phyloP scores from a whole-genome alignment of 2,113 vertebrate species.

The Origma solitaria region DNA sequence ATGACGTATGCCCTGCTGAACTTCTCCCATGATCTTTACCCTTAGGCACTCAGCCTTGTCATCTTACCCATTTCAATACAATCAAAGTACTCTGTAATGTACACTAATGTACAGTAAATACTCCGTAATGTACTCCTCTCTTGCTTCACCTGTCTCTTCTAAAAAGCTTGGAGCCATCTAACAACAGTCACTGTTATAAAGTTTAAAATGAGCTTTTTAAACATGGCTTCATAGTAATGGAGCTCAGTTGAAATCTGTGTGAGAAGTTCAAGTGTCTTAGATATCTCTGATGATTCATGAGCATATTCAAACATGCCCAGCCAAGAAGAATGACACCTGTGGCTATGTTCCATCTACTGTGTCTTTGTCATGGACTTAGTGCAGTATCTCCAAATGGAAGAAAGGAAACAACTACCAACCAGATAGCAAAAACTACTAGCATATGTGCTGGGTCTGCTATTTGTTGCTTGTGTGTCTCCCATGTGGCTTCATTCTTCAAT shows the following conservation, averaged over 20 bases:
- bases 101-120: neutral
- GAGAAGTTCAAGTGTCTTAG: neutral
- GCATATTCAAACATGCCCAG: neutral
- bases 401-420: neutral
- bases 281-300: neutral
- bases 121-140: neutral
- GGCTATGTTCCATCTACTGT: neutral
- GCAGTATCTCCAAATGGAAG: neutral
- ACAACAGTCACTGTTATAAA: neutral
- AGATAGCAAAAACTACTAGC: neutral
- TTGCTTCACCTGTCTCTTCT: neutral
- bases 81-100: neutral
- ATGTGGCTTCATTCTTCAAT: neutral
- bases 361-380: neutral
- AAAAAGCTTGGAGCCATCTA: neutral
- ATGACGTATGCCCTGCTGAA: neutral
- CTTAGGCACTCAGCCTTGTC: neutral
- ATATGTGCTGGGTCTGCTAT: neutral
- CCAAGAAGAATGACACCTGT: neutral
- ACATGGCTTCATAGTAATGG: neutral
- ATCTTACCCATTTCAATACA: neutral
- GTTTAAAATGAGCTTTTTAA: neutral
- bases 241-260: accelerated
- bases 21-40: neutral
- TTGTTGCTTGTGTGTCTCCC: neutral